Conservation (phyloP, 2,888 invertebrate species). For the Neoitamus cyanurus region DNA sequence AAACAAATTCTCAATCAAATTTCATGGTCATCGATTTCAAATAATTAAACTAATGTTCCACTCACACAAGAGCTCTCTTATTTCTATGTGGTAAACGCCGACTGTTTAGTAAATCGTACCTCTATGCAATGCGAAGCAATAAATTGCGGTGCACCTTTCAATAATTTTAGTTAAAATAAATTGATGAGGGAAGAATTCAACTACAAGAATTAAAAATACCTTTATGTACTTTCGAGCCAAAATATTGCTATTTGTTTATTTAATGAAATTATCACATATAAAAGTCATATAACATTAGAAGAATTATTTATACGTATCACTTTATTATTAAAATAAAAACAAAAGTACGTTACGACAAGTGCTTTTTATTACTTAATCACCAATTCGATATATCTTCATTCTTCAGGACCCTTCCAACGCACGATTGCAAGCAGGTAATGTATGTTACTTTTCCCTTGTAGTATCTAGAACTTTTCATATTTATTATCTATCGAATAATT, state of each 20-base stretch:
- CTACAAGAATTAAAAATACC: not conserved
- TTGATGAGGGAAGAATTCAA: not conserved
- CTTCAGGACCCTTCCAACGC: not conserved
- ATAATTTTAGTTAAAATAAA: constrained; percentile 8
- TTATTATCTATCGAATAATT: no score
- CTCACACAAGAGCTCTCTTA: not conserved
- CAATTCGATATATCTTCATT: not conserved
- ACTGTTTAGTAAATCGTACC: not conserved
- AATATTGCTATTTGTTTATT: constrained; percentile 22
- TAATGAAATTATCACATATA: constrained; percentile 17
- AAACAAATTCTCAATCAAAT: not conserved
- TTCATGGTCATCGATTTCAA: not conserved
- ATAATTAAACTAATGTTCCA: not conserved
- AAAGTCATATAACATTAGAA: constrained; percentile 33
- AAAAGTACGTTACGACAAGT: constrained; percentile 28
- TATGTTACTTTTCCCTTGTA: not conserved
- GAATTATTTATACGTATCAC: constrained; percentile 33
- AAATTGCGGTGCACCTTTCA: not conserved
- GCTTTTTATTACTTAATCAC: constrained; percentile 16
- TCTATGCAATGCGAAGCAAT: not conserved
- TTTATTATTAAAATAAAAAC: constrained; percentile 27
- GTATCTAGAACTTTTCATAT: not conserved
- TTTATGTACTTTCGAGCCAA: constrained; percentile 7
- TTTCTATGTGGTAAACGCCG: not conserved
- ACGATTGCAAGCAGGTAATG: not conserved